Evolutionary conservation across 2,797 vertebrate species (phyloP).

Genomic region (Xenentodon cancila): DNA sequence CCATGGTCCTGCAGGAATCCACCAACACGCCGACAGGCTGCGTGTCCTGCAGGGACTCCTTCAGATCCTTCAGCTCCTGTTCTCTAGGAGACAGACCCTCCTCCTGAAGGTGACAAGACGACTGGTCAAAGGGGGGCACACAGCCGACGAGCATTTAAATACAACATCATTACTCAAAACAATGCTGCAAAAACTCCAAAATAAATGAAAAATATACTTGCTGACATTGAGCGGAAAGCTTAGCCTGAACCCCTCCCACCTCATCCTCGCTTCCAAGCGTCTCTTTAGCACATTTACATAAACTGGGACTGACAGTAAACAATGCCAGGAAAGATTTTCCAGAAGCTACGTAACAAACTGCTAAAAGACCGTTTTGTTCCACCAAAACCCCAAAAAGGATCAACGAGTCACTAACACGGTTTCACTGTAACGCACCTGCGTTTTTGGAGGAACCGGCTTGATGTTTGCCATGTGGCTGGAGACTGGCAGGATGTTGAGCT

Average conservation of each 20-base stretch:
- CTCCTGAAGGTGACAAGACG: constrained; percentile 75
- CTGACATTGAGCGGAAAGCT: too few species aligned
- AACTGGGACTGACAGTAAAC: too few species aligned
- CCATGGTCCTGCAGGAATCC: constrained; percentile 92
- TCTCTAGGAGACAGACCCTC: constrained; percentile 84
- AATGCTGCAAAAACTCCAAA: not conserved
- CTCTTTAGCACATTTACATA: not conserved
- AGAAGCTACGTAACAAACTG: too few species aligned
- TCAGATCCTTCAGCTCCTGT: constrained; percentile 90
- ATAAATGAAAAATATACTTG: not conserved
- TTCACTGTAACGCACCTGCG: constrained; percentile 76
- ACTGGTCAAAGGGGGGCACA: not conserved
- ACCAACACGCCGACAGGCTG: constrained; percentile 96
- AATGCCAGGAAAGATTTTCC: too few species aligned
- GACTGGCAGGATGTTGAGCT: constrained; percentile 94
- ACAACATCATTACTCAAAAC: not conserved
- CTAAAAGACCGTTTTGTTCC: too few species aligned
- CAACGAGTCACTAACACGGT: not conserved
- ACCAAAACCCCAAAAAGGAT: too few species aligned
- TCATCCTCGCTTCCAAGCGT: not conserved
- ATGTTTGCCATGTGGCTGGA: constrained; percentile 92
- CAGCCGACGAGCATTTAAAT: too few species aligned
- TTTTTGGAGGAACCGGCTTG: constrained; percentile 88
- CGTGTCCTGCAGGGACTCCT: constrained; percentile 93
- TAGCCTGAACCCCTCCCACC: too few species aligned